Evolutionary conservation across 2,888 invertebrate species (phyloP), one percentile per base, ranked within the genome.

Genomic region (Ceriagrion tenellum): DNA sequence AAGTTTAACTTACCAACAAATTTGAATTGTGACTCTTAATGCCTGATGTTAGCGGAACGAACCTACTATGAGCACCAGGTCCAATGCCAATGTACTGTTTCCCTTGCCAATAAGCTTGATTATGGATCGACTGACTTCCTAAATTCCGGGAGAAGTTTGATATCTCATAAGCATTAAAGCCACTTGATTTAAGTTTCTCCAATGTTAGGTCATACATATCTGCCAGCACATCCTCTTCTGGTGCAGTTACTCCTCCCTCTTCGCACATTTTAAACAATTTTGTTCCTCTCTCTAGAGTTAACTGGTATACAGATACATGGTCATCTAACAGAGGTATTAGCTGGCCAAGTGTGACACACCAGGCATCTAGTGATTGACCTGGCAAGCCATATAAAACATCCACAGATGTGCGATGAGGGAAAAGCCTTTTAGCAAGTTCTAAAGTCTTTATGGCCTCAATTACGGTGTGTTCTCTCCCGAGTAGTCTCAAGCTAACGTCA

Each of bases 331-430:
- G 89, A 10, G 55, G 47, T 47, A 95, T 55, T 63, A 96, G 96
- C 95, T 96, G 95, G 30, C 96, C 95, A 30, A 97, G 95, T 95
- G 97, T 97, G 88, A 95, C 74, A 26, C 95, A 81, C 96, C 96
- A 97, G n/a, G 95, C 95, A 10, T 96, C 95, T 10, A 96, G 59
- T 26, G 96, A 96, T 95, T 97, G 97, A 6, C 96, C 96, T 18
- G 96, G 97, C 88, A 96, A 96, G 18, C 97, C 97, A 96, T 96
- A 97, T 56, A 97, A 96, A 30, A 97, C 81, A 96, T 97, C 97
- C 4, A 96, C 96, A 18, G 97, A 97, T 10, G 96, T 96, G 35
- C 95, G 95, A 47, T 96, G 96, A 13, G 96, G 96, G 95, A 96
- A 96, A 56, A 96, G 91, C 23, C 47, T 18, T 47, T 96, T 96